These are phyloP conservation scores for Eupleurogrammus muticus DNA, from an alignment of 2,797 vertebrate species.

Conservation along the genomic window DNA sequence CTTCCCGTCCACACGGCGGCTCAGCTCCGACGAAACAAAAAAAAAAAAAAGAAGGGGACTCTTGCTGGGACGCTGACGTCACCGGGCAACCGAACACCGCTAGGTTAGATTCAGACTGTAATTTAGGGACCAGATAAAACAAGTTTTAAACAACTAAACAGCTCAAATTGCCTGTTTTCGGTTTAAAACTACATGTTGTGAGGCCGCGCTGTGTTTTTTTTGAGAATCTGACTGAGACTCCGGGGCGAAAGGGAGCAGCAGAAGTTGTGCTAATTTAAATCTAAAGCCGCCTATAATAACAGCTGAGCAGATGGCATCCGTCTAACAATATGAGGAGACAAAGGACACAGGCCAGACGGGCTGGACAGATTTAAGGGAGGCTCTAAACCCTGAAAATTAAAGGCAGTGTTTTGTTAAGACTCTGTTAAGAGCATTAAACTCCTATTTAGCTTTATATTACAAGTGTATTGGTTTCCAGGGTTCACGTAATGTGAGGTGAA, in stretches of 20 bases:
- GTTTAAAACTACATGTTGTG: not conserved
- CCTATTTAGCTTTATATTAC: not conserved
- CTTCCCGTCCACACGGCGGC: slow-evolving; percentile 40
- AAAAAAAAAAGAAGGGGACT: not conserved
- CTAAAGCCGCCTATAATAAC: slow-evolving; percentile 62
- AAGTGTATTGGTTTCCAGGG: not conserved
- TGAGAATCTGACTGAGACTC: not conserved
- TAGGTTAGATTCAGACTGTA: slow-evolving; percentile 5
- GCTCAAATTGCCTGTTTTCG: no score
- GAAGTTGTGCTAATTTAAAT: slow-evolving; percentile 32
- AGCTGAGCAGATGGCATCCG: slow-evolving; percentile 79
- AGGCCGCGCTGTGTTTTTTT: not conserved
- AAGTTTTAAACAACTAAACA: not conserved
- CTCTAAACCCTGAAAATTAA: slow-evolving; percentile 48
- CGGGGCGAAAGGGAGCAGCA: slow-evolving; percentile 53
- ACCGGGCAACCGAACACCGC: slow-evolving; percentile 55
- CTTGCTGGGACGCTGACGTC: slow-evolving; percentile 75
- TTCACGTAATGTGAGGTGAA: slow-evolving; percentile 2
- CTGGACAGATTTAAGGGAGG: slow-evolving; percentile 58
- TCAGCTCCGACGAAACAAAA: not conserved
- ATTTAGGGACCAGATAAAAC: not conserved
- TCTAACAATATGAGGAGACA: slow-evolving; percentile 65
- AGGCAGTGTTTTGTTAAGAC: slow-evolving; percentile 58
- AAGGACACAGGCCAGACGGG: slow-evolving; percentile 74
- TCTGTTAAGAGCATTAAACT: slow-evolving; percentile 67